A percentile compares a stretch with the other conserved stretches of the same genome.
Conservation (phyloP, 2,888 invertebrate species). For the Charanyca ferruginea region DNA sequence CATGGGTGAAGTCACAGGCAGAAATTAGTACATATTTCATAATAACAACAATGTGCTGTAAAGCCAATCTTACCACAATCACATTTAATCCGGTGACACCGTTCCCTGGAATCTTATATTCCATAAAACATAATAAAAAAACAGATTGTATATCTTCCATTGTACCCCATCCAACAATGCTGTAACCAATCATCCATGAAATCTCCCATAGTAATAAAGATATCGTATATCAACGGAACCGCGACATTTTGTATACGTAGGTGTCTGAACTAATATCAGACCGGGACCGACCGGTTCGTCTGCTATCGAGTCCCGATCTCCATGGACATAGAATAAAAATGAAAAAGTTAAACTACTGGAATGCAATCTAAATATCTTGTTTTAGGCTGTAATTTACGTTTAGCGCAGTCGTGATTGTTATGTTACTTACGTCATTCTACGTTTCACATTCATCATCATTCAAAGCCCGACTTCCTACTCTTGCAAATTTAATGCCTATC, state of each 20-base stretch:
- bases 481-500: too few relatives aligned
- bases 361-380: background rate
- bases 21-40: too few relatives aligned
- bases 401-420: background rate
- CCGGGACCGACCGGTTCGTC: slow-evolving; percentile 71
- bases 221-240: slow-evolving; percentile 59
- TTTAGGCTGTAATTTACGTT: too few relatives aligned
- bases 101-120: slow-evolving; percentile 6
- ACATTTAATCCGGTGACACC: background rate
- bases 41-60: background rate
- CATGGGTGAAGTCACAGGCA: too few relatives aligned
- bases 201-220: slow-evolving; percentile 46
- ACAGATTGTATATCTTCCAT: slow-evolving; percentile 10
- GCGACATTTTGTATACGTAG: slow-evolving; percentile 61
- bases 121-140: slow-evolving; percentile 30
- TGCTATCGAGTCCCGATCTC: slow-evolving; percentile 61
- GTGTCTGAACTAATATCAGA: slow-evolving; percentile 66
- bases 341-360: background rate
- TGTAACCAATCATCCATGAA: slow-evolving; percentile 46
- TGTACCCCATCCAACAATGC: slow-evolving; percentile 28
- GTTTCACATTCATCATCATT: background rate
- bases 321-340: slow-evolving; percentile 27
- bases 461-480: too few relatives aligned
- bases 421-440: background rate
- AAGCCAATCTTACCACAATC: background rate